These are phyloP conservation scores for Nesogale talazaci DNA, from an alignment of 2,113 vertebrate species.

Conservation along the genomic window DNA sequence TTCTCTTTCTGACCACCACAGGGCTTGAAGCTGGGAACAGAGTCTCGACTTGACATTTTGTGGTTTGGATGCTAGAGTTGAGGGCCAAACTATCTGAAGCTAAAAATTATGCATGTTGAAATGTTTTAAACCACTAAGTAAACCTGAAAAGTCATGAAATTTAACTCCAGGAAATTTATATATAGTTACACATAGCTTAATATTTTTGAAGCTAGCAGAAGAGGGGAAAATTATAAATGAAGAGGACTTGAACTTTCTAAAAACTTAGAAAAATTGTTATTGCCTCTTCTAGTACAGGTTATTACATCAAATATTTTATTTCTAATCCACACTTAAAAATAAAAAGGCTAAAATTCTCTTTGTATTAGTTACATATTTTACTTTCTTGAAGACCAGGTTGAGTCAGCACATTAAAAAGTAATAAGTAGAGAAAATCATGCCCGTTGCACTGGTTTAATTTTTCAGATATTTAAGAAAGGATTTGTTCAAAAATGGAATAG, in stretches of 20 bases:
- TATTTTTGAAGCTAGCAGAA: constrained; percentile 54
- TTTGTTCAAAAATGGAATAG: constrained; percentile 27
- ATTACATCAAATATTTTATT: constrained; percentile 25
- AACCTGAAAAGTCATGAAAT: constrained; percentile 79
- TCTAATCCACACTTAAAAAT: constrained; percentile 54
- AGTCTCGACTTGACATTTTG: constrained; percentile 83
- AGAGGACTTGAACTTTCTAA: constrained; percentile 57
- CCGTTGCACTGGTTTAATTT: background rate
- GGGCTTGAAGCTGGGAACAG: constrained; percentile 77
- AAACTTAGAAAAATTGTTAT: constrained; percentile 64
- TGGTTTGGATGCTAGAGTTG: constrained; percentile 80
- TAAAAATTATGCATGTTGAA: constrained; percentile 77
- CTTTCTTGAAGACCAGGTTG: background rate
- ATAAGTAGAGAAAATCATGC: background rate
- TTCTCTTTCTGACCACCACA: constrained; percentile 69
- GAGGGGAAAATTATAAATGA: constrained; percentile 29
- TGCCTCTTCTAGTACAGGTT: constrained; percentile 58
- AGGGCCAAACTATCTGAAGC: constrained; percentile 72
- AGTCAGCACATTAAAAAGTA: background rate
- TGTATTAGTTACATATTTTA: background rate
- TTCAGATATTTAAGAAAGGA: background rate
- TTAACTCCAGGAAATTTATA: constrained; percentile 64
- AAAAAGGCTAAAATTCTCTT: background rate
- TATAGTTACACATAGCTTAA: constrained; percentile 20
- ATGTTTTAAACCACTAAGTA: constrained; percentile 76